Conservation (phyloP, 1,140 invertebrate species). For the Drosophila aff. region DNA sequence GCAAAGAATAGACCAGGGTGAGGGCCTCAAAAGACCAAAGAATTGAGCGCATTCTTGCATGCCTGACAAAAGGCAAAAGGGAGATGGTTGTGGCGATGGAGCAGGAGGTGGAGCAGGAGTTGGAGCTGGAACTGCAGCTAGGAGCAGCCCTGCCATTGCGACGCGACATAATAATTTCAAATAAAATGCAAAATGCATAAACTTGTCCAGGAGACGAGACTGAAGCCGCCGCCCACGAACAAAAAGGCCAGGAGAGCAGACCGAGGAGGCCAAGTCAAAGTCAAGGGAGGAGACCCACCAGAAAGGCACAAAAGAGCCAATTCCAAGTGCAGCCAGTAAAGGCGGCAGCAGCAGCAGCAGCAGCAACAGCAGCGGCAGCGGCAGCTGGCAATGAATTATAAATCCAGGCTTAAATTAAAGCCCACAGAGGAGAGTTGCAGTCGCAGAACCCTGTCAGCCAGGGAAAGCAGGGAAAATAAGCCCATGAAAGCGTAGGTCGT, state of each 20-base stretch:
- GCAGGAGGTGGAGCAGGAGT: background rate
- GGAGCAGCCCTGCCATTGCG: constrained; percentile 42
- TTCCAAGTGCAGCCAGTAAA: constrained; percentile 26
- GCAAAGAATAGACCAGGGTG: background rate
- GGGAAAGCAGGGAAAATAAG: constrained; percentile 41
- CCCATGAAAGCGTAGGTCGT: constrained; percentile 61
- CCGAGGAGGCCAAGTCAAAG: constrained; percentile 21
- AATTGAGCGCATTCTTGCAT: constrained; percentile 55
- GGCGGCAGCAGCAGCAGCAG: constrained; percentile 3
- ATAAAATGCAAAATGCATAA: constrained; percentile 83
- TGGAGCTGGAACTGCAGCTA: background rate
- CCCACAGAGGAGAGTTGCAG: constrained; percentile 39
- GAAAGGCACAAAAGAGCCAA: constrained; percentile 38
- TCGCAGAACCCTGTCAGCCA: constrained; percentile 6
- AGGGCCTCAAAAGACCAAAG: background rate
- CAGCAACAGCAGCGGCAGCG: constrained; percentile 27
- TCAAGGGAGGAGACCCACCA: constrained; percentile 15
- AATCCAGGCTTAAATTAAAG: constrained; percentile 83
- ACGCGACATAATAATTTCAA: constrained; percentile 83
- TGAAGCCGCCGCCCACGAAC: constrained; percentile 61
- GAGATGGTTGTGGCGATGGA: background rate
- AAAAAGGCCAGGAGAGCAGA: constrained; percentile 24
- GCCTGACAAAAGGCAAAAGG: constrained; percentile 31
- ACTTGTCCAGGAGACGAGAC: constrained; percentile 54
- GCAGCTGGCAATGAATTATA: constrained; percentile 81